Base-by-base conservation (phyloP, 1,140 invertebrate genomes). In the Laupala kohalensis region DNA sequence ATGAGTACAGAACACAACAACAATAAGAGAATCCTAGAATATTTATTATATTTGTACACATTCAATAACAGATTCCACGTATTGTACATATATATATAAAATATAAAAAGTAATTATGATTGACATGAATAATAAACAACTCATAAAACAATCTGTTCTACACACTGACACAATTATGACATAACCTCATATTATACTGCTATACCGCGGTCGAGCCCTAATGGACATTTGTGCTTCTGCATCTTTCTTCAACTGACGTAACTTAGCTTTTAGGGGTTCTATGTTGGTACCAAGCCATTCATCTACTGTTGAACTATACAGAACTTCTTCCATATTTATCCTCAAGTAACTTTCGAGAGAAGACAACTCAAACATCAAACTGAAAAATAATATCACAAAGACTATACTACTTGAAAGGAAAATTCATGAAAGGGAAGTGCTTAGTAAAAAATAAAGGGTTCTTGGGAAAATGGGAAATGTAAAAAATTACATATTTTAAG, bases 251-350 rank as follows among this genome's bases (percentile, higher is more conserved):
- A 70, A 30, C 63, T 73, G 72, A 5, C 64, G 63, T 5, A 73
- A 63, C 25, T 62, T 62, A 13, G 69, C 12, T 23, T 70, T 84
- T 29, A 85, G 79, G 0, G 85, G 84, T 5, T 80, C 76, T 26
- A 86, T 77, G 72, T 84, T 81, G 24, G 85, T 85, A 9, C 84
- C 84, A 4, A 85, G 76, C 81, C 86, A 84, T 75, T 87, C 85
- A 15, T 86, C 84, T 12, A 84, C 78, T 28, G 81, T 85, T 4
- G 83, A 77, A 6, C 78, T 74, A 70, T 83, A 86, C 71, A 83
- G 86, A 37, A 84, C 78, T 26, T 77, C 76, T 74, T 85, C 82
- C 80, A 87, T 80, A 75, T 85, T 79, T 37, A 80, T 76, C 71
- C 80, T 80, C 72, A 86, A 73, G 75, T 84, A 86, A 29, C 79